Evolutionary conservation across 92 coral and sea anemone species (phyloP), one percentile per base, ranked within the genome.

Genomic region (Zoanthus sansibaricus): DNA sequence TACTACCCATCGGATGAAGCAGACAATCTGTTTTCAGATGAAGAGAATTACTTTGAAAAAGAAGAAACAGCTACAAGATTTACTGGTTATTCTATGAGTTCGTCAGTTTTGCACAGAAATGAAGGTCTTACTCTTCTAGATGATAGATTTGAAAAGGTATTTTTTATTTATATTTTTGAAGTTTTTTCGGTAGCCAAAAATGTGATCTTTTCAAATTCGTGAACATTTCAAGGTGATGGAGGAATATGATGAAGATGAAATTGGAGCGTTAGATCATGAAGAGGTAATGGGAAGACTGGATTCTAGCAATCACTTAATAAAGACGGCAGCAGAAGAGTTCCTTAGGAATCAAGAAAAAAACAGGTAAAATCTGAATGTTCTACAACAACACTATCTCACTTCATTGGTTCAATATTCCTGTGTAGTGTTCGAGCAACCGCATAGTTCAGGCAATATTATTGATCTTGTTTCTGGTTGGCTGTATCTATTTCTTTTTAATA

Each of bases 221-320:
- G 21, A 52, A 9, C 59, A 42, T 48, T 1, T 71, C 37, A 47
- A 93, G 96, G 83, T 94, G 30, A 97, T 97, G 98, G 99, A 97
- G 79, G 98, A 97, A 72, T 97, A 97, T 86, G 97, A 93, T n/a
- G 99, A 97, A 76, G 97, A 97, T 86, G 99, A 97, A 82, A 97
- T 97, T 66, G 99, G 99, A 15, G 97, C 99, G 9, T 76, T 97
- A 51, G 99, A 95, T 74, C 99, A 97, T 70, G 99, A 97, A 76
- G 99, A 97, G 71, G 51, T 97, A 32, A 79, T 87, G 42, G 99
- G 99, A n/a, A 78, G 87, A 31, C 76, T 89, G 37, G 82, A 87
- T 61, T 90, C 94, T 10, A 92, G 91, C 88, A 94, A 94, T 72
- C 88, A 88, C 30, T 89, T 95, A 31, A 82, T 97, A 61, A 83